Evolutionary conservation across 23 tunicate species (phyloP).

Genomic region (Botrylloides violaceus): DNA sequence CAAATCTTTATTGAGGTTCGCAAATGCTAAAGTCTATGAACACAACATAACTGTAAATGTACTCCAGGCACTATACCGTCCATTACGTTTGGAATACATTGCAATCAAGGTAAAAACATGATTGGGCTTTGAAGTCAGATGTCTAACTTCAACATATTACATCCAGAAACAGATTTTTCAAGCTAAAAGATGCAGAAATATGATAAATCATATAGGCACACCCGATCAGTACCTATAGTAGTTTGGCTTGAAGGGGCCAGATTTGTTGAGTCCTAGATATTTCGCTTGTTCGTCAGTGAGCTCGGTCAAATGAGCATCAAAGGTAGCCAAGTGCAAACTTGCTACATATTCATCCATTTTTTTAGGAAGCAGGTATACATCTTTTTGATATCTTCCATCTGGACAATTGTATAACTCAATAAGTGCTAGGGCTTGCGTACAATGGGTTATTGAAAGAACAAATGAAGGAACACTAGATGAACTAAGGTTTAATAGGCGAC

Average conservation of each 20-base stretch:
- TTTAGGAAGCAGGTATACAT: slow-evolving; percentile 95
- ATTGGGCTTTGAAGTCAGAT: background rate
- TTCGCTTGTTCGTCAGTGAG: slow-evolving; percentile 98
- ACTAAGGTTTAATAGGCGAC: slow-evolving; percentile 92
- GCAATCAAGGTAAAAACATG: background rate
- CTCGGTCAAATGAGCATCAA: slow-evolving; percentile 98
- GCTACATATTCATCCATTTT: slow-evolving; percentile 99
- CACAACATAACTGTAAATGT: background rate
- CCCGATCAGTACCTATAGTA: slow-evolving; percentile 82
- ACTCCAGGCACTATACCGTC: background rate
- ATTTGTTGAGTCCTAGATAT: slow-evolving; percentile 93
- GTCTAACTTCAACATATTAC: background rate
- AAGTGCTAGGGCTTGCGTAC: slow-evolving; percentile 98
- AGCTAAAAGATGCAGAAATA: too few species aligned
- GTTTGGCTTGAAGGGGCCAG: slow-evolving; percentile 99
- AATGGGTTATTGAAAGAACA: slow-evolving; percentile 94
- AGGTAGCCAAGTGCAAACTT: slow-evolving; percentile 85
- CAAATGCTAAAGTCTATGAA: background rate
- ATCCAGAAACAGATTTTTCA: background rate
- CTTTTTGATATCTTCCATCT: slow-evolving; percentile 96
- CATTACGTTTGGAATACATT: too few species aligned
- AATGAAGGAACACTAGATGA: slow-evolving; percentile 97
- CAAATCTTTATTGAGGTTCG: background rate
- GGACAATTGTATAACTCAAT: slow-evolving; percentile 99
- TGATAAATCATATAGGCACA: too few species aligned